phyloP scores from a whole-genome alignment of 2,797 vertebrate genomes.

The Myiothlypis chrysogaster region DNA sequence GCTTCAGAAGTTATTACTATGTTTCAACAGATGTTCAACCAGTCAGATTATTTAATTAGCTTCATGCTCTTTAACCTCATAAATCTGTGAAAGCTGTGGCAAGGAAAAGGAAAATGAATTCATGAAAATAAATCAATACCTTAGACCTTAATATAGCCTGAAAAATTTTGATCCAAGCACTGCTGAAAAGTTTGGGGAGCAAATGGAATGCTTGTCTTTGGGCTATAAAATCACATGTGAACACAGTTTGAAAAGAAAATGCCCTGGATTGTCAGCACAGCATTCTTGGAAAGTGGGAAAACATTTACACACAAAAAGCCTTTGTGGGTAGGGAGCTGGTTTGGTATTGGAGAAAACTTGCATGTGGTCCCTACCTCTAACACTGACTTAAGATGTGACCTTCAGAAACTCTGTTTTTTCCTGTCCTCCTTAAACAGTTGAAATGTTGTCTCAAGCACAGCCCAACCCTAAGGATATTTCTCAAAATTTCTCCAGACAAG shows the following conservation, averaged over 20 bases:
- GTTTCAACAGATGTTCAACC: constrained; percentile 55
- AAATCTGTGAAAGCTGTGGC: constrained; percentile 32
- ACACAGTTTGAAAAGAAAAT: neutral
- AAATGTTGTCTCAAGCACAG: neutral
- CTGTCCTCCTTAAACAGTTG: neutral
- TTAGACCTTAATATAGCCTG: neutral
- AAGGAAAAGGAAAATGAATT: constrained; percentile 23
- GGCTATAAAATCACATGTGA: neutral
- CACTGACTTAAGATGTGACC: neutral
- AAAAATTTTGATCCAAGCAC: neutral
- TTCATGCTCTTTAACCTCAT: constrained; percentile 50
- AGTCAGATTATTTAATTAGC: constrained; percentile 58
- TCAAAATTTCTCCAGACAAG: neutral
- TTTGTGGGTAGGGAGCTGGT: neutral
- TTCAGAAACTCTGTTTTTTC: neutral
- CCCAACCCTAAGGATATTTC: neutral
- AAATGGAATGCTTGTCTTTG: neutral
- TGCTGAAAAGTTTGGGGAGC: neutral
- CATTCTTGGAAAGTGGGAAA: neutral
- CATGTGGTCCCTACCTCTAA: neutral
- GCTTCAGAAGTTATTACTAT: constrained; percentile 15
- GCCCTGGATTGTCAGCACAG: neutral
- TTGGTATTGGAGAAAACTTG: neutral
- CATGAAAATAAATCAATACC: constrained; percentile 28
- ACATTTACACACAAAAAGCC: neutral